Base-by-base conservation (phyloP, 2,113 vertebrate genomes). In the Dolichotis patagonum region DNA sequence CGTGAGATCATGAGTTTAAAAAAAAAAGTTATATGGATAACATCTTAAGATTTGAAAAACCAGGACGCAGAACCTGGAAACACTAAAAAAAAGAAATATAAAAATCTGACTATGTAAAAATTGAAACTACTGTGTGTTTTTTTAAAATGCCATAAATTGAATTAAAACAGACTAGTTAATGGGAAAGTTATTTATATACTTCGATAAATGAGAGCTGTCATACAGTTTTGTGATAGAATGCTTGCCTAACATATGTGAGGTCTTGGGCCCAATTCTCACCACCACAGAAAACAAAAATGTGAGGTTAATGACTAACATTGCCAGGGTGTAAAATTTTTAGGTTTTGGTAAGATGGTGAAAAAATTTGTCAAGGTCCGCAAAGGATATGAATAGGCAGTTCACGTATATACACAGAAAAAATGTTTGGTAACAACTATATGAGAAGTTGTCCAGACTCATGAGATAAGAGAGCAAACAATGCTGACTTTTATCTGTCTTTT, bases 151-250 rank as follows among this genome's bases (percentile, higher is more conserved):
- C 26, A 38, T 69, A 67, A 73, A 22, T 41, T 58, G 82, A 91
- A 91, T 89, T 91, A 95, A 89, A 93, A 85, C 30, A 90, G 60
- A 63, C 1, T 65, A 87, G n/a, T 52, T 87, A 86, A 43, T 94
- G 6, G 77, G 56, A 22, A 88, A 94, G 43, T 73, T 73, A 35
- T 35, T 92, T 93, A 38, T 30, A 81, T 78, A 80, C 24, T 38
- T 92, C 89, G 4, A 81, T 56, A 81, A 81, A 56, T 82, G 35
- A 58, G 54, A 58, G 54, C 54, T 58, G 35, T 58, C 22, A 20
- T 46, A 43, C 3, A 75, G 4, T 43, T 43, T 41, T 11, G 38
- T 26, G 38, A 22, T 41, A 26, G 10, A 41, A 73, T 26, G 71
- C 38, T 73, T 73, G 10, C 38, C 24, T 73, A 41, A 24, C 73